Base-by-base conservation (phyloP, 2,797 vertebrate species). In the Melanotaenia parkinsoni region DNA sequence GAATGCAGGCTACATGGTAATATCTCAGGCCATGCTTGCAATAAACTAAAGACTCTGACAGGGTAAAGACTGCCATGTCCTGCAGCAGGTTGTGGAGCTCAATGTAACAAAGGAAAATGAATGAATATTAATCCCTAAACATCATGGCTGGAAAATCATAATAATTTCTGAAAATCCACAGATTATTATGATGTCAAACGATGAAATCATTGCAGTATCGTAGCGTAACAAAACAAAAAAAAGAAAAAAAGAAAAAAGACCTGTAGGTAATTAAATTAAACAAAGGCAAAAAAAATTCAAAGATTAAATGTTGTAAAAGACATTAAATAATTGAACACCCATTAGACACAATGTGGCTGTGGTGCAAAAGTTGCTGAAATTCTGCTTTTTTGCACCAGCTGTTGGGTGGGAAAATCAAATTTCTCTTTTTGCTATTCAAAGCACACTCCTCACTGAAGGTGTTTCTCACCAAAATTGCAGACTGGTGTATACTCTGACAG, bases 1-100 rank as follows among this genome's bases (percentile, higher is more conserved):
- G 92, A 94, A 92, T 87, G 86, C 77, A 62, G 76, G 60, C 70
- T 67, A 74, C 33, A 70, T 70, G 82, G 74, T 84, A 79, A 86
- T 79, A 73, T 74, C 76, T 64, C 77, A 24, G 81, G 61, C 74
- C 53, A 12, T 9, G 51, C 24, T 68, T 47, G 63, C 81, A 80
- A 56, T 63, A 68, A 72, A 60, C 66, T 3, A 28, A 28, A 43
- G 26, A 70, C 65, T 64, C 38, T 80, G 37, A 8, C 58, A 43
- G 1, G 62, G 6, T 58, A 28, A 3, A 62, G 64, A 58, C 0
- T 72, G 11, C 22, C 3, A 13, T 24, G 18, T n/a, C n/a, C 45
- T n/a, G 45, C 45, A n/a, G 45, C 45, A 47, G 45, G 20, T 47
- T 47, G 45, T n/a, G 45, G 1, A 47, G 45, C 45, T 47, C 7